Evolutionary conservation across 2,113 vertebrate species (phyloP).

Genomic region (Oncorhynchus keta): DNA sequence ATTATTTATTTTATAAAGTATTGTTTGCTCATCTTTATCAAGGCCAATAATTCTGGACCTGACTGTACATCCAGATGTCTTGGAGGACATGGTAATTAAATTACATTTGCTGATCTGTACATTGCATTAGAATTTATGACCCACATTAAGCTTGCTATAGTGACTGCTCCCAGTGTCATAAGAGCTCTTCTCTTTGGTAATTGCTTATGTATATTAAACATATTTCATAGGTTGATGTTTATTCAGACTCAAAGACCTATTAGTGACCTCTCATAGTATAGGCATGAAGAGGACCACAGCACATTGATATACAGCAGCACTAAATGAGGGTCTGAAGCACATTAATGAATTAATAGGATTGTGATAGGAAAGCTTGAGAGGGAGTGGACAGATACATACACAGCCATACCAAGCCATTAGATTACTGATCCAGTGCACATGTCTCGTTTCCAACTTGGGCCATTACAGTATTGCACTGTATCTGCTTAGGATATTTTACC

Average conservation of each 20-base stretch:
- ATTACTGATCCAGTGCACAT: too few species aligned
- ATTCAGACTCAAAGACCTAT: slow-evolving; percentile 14
- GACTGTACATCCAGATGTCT: too few species aligned
- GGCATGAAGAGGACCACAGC: slow-evolving; percentile 2
- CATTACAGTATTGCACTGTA: background rate
- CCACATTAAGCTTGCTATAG: background rate
- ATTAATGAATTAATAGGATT: slow-evolving; percentile 30
- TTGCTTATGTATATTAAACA: slow-evolving; percentile 4
- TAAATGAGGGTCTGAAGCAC: slow-evolving; percentile 28
- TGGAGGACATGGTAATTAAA: background rate
- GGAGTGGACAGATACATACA: too few species aligned
- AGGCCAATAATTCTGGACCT: too few species aligned
- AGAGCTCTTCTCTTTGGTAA: slow-evolving; percentile 1
- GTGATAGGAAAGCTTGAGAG: slow-evolving; percentile 11
- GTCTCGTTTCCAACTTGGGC: background rate
- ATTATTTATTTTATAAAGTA: too few species aligned
- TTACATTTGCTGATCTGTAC: background rate
- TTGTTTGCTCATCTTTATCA: too few species aligned
- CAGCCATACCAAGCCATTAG: too few species aligned
- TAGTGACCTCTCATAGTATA: slow-evolving; percentile 3
- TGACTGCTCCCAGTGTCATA: background rate
- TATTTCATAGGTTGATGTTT: slow-evolving; percentile 12
- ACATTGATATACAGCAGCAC: slow-evolving; percentile 21
- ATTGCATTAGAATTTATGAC: background rate
- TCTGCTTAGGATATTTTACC: background rate